These are phyloP conservation scores for Microtus richardsoni DNA, from an alignment of 2,113 vertebrate genomes.

Conservation along the genomic window DNA sequence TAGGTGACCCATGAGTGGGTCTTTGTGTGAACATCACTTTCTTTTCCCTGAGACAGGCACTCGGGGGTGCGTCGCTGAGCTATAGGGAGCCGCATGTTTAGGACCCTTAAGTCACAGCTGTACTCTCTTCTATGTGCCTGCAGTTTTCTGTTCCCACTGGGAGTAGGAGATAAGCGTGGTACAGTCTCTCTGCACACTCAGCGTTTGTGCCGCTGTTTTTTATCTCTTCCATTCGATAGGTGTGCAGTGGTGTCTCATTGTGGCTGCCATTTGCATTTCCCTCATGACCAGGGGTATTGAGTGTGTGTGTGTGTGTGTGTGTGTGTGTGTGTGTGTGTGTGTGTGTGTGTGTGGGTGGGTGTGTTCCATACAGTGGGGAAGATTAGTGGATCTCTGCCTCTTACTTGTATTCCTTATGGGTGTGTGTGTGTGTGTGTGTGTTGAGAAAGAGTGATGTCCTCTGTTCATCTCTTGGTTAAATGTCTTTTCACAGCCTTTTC, in stretches of 20 bases:
- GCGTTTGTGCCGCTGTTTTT: background rate
- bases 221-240: background rate
- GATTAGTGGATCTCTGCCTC: too few species aligned
- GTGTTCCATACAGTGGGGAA: too few species aligned
- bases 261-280: background rate
- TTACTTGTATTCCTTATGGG: too few species aligned
- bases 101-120: background rate
- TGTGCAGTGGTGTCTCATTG: background rate
- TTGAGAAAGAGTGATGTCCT: background rate
- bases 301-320: accelerated
- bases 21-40: background rate
- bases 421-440: background rate
- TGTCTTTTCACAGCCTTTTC: background rate
- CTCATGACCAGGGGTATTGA: background rate
- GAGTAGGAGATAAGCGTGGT: background rate
- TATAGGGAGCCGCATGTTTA: background rate
- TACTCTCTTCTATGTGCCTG: background rate
- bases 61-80: background rate
- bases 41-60: background rate
- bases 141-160: background rate
- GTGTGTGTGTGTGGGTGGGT: too few species aligned
- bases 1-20: background rate
- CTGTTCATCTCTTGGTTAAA: background rate
- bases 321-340: accelerated
- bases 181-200: background rate